Conservation (phyloP, 2,797 vertebrate genomes). For the Paguma larvata region DNA sequence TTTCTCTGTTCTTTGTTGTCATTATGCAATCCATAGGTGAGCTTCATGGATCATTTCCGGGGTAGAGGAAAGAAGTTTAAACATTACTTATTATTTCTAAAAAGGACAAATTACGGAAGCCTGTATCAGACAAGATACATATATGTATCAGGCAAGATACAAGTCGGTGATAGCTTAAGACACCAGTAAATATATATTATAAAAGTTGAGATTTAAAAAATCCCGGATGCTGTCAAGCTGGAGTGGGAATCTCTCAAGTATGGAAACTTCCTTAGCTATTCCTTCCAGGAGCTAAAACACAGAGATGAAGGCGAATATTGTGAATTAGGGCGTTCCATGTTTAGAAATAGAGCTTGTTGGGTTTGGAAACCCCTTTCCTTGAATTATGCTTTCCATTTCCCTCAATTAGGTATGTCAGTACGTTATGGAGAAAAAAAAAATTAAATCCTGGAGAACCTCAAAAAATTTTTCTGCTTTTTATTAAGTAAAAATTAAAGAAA, state of each 20-base stretch:
- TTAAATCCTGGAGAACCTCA: not conserved
- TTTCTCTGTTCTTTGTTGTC: not conserved
- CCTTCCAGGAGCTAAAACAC: not conserved
- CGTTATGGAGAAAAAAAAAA: not conserved
- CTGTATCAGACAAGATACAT: not conserved
- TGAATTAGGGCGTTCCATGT: not conserved
- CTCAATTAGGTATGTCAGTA: not conserved
- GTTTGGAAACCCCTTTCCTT: not conserved
- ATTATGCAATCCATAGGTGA: not conserved
- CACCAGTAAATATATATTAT: not conserved
- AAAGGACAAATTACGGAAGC: not conserved
- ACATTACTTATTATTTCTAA: not conserved
- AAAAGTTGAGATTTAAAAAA: not conserved
- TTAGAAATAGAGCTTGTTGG: not conserved
- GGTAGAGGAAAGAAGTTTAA: not conserved
- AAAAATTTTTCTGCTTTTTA: not conserved
- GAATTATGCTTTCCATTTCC: not conserved
- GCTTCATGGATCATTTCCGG: not conserved
- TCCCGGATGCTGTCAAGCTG: not conserved
- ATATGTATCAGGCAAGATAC: constrained; percentile 9
- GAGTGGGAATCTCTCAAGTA: not conserved
- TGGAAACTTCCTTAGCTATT: not conserved
- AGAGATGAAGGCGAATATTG: constrained; percentile 1
- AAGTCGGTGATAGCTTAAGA: not conserved
- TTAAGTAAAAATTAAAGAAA: constrained; percentile 10